Conservation (phyloP, 2,797 vertebrate genomes). For the Sciurus vulgaris region DNA sequence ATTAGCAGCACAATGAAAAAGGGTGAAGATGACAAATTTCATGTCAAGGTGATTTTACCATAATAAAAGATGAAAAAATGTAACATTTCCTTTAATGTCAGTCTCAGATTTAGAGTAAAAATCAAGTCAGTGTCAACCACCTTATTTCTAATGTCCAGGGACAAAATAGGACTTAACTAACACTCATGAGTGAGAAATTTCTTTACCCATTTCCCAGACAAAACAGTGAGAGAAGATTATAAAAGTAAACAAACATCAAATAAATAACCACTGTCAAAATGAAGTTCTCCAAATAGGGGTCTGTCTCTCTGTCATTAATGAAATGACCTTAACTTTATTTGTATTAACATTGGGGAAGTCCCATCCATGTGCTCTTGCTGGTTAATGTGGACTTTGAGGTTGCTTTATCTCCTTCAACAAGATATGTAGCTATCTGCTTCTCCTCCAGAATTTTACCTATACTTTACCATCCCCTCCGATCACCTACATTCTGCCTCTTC, state of each 20-base stretch:
- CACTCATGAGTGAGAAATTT: neutral
- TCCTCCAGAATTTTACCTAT: neutral
- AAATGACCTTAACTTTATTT: neutral
- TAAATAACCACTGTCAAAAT: neutral
- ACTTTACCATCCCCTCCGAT: neutral
- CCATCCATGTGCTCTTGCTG: neutral
- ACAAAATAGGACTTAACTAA: neutral
- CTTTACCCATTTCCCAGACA: neutral
- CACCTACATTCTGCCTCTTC: neutral
- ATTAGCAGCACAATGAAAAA: neutral
- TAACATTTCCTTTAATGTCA: neutral
- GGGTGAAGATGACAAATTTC: neutral
- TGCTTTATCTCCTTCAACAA: neutral
- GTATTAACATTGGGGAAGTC: neutral
- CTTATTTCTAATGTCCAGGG: neutral
- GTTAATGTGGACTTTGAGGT: neutral
- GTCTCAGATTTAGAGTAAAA: neutral
- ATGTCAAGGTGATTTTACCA: neutral
- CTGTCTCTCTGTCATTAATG: neutral
- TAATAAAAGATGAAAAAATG: neutral
- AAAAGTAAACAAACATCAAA: neutral
- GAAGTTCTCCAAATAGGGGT: neutral
- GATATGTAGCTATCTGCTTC: neutral
- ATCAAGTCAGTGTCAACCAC: neutral
- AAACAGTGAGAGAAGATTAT: neutral